These are phyloP conservation scores for Anser cygnoides DNA, from an alignment of 2,113 vertebrate species.

Conservation along the genomic window DNA sequence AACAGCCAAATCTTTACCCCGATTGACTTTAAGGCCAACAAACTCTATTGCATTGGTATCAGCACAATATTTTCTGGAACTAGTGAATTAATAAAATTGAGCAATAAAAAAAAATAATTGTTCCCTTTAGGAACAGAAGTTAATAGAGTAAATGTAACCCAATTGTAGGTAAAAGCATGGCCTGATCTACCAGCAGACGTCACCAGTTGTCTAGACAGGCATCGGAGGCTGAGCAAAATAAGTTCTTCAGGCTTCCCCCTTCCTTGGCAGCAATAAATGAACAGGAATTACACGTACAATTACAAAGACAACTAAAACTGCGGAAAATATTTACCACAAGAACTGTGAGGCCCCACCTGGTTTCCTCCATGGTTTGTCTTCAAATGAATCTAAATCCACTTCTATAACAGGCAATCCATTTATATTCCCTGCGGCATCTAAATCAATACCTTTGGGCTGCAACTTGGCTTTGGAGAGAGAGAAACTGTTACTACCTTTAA, in stretches of 20 bases:
- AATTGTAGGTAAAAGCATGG: background rate
- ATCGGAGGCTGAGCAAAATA: background rate
- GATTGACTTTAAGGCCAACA: background rate
- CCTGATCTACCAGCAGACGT: background rate
- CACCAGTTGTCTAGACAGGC: background rate
- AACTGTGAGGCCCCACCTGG: conserved; percentile 75
- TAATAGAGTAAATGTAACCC: background rate
- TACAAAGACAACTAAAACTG: background rate
- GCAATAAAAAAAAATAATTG: background rate
- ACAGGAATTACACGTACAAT: background rate
- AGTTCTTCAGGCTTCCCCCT: background rate
- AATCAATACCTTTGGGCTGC: conserved; percentile 78
- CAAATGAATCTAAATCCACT: conserved; percentile 80
- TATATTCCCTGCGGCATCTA: conserved; percentile 75
- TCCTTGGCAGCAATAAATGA: background rate
- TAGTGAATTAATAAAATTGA: background rate
- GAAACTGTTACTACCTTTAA: conserved; percentile 24
- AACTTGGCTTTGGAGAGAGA: conserved; percentile 73
- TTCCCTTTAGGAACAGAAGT: background rate
- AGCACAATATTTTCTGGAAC: background rate
- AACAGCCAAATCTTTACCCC: background rate
- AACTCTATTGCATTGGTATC: background rate
- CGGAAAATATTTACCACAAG: conserved; percentile 63
- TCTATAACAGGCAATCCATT: conserved; percentile 80
- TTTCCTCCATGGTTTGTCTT: conserved; percentile 83